These are phyloP conservation scores for Percopsis omiscomaycus DNA, from an alignment of 2,797 vertebrate species.

Conservation along the genomic window DNA sequence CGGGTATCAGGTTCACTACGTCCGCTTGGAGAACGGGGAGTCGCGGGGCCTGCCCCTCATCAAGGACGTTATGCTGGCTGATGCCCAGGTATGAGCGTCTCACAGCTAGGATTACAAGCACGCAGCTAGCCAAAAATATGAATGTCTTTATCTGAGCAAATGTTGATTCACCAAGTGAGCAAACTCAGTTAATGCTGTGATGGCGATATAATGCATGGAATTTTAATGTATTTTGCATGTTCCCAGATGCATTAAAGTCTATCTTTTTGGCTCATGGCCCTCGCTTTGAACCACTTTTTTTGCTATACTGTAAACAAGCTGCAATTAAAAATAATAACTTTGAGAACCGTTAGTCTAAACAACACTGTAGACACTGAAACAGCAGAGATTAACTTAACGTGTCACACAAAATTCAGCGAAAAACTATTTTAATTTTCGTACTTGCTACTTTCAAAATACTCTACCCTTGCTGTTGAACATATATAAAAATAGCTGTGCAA, in stretches of 20 bases:
- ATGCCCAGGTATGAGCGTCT: conserved; percentile 87
- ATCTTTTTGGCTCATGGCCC: not conserved
- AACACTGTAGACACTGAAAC: too few relatives aligned
- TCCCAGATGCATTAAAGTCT: not conserved
- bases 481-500: not conserved
- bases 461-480: conserved; percentile 11
- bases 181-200: not conserved
- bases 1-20: conserved; percentile 97
- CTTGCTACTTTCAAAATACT: not conserved
- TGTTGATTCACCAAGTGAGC: not conserved
- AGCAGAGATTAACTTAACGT: too few relatives aligned
- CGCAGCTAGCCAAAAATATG: too few relatives aligned
- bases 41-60: conserved; percentile 92
- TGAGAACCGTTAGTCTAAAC: too few relatives aligned
- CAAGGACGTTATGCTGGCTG: conserved; percentile 96
- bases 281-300: too few relatives aligned
- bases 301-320: too few relatives aligned
- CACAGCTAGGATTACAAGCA: not conserved
- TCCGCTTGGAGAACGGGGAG: conserved; percentile 93
- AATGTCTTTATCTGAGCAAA: not conserved
- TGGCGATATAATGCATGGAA: not conserved
- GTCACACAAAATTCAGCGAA: too few relatives aligned
- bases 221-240: not conserved
- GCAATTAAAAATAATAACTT: too few relatives aligned
- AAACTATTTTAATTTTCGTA: too few relatives aligned